Percentiles rank a stretch among this genome's conserved stretches.
phyloP scores from a whole-genome alignment of 2,888 invertebrate species.

The Flexamia atlantica region DNA sequence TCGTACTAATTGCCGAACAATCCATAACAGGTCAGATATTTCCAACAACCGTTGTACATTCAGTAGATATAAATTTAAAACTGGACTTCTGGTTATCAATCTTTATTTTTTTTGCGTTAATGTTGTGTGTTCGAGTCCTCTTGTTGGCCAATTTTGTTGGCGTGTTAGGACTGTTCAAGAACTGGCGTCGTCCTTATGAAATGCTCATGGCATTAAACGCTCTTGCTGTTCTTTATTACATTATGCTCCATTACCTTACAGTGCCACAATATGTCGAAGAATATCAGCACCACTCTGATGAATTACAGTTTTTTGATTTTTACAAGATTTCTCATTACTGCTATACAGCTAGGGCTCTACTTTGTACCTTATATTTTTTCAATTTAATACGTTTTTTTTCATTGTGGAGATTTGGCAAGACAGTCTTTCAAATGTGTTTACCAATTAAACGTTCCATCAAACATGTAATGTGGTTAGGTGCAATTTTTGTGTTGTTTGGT shows the following conservation, averaged over 20 bases:
- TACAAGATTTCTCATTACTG: not conserved
- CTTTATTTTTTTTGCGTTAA: not conserved
- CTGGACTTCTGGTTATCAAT: not conserved
- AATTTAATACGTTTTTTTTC: too few relatives aligned
- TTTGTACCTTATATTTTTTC: not conserved
- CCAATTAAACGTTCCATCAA: not conserved
- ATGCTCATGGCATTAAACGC: not conserved
- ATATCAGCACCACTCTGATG: not conserved
- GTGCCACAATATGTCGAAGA: not conserved
- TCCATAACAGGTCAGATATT: not conserved
- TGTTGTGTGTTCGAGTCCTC: not conserved
- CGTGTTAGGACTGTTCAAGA: not conserved
- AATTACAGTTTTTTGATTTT: not conserved
- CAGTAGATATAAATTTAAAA: not conserved
- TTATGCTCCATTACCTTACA: not conserved
- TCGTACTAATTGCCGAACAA: not conserved
- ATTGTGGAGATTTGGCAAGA: too few relatives aligned
- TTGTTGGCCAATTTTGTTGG: not conserved
- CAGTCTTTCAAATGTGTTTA: not conserved
- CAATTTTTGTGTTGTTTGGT: not conserved
- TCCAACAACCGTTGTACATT: not conserved
- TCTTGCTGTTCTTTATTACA: not conserved
- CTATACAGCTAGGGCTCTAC: not conserved
- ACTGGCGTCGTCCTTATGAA: not conserved
- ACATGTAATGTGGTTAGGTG: not conserved